These are phyloP conservation scores for Piscicola geometra DNA, from an alignment of 2,888 invertebrate genomes.

Conservation along the genomic window DNA sequence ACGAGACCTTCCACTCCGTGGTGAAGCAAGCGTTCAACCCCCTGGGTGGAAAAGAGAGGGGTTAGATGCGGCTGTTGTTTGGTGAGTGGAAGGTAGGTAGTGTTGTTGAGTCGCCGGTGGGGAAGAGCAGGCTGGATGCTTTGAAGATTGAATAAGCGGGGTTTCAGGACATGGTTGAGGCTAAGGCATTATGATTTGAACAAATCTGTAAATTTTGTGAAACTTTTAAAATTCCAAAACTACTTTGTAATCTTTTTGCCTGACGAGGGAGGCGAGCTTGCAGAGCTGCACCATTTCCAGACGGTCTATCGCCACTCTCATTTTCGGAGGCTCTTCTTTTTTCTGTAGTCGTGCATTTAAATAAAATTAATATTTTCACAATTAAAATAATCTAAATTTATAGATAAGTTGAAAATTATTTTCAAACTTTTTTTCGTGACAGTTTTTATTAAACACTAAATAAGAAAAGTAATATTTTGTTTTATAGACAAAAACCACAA, in stretches of 20 bases:
- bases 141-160: not conserved
- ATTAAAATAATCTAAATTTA: too few relatives aligned
- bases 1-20: constrained; percentile 55
- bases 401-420: too few relatives aligned
- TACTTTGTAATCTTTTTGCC: constrained; percentile 42
- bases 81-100: not conserved
- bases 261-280: constrained; percentile 49
- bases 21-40: constrained; percentile 51
- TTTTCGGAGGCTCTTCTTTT: constrained; percentile 38
- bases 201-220: not conserved
- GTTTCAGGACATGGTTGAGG: not conserved
- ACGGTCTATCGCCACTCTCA: constrained; percentile 54
- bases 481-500: too few relatives aligned
- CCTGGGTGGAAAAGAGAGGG: not conserved
- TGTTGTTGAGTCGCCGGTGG: not conserved
- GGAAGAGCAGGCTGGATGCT: not conserved
- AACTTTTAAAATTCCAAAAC: not conserved
- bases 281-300: constrained; percentile 55
- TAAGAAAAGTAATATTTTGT: too few relatives aligned
- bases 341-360: too few relatives aligned
- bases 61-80: too few relatives aligned
- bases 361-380: too few relatives aligned
- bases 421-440: too few relatives aligned
- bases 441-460: too few relatives aligned
- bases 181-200: too few relatives aligned